Base-by-base conservation (phyloP, 2,113 vertebrate genomes). In the Accipiter virgatus region DNA sequence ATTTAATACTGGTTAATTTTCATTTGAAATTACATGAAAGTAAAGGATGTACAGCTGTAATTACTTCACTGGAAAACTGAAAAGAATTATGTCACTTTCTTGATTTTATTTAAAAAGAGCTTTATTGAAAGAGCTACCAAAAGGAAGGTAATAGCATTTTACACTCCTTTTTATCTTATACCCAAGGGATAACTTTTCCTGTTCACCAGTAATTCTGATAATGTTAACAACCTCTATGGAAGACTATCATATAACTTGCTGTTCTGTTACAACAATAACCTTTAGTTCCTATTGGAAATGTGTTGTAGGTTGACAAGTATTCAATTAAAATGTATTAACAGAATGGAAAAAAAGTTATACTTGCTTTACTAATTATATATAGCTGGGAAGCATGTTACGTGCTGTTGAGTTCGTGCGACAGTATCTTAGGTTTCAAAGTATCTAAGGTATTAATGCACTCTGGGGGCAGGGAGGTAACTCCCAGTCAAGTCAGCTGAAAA, bases 401-500 rank as follows among this genome's bases (percentile, higher is more conserved):
- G 48, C 87, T 75, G 36, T 38, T 31, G 90, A 77, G 25, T 63
- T 89, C 3, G 0, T 65, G 53, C 56, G 81, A 16, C 85, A 62
- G 36, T 71, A 29, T 45, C 40, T 67, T 31, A 66, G 66, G 62
- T 80, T 74, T 45, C 72, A 23, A 32, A 43, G 55, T 82, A 26
- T 92, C 92, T 83, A 38, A 91, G 90, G 87, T 13, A 91, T 80
- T 87, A 3, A 20, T 56, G 66, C 53, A 80, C 96, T 94, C 93
- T 34, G 48, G 96, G 91, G 95, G 36, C 81, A 75, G 10, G 34
- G 70, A 85, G 43, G 92, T 31, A 96, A n/a, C 84, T 95, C 93
- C 91, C 84, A 89, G 56, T 32, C 61, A 96, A 65, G 71, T 87
- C 62, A 31, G 62, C 0, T 43, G 78, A 5, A 93, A 96, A 82